These are phyloP conservation scores for Bufo gargarizans DNA, from an alignment of 2,113 vertebrate species.

Conservation along the genomic window DNA sequence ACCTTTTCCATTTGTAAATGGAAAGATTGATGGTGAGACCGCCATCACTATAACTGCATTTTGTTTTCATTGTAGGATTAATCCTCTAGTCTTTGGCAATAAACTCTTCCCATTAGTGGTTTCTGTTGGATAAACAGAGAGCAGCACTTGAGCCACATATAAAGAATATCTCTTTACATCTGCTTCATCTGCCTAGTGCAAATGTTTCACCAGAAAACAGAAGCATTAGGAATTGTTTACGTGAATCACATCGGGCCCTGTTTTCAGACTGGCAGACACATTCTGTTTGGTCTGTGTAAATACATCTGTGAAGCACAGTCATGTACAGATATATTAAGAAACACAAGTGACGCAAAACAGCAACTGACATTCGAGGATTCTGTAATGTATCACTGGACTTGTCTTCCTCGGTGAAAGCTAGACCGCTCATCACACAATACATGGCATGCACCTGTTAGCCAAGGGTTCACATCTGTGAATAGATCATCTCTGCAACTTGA, in stretches of 20 bases:
- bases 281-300: slow-evolving; percentile 8
- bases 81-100: slow-evolving; percentile 27
- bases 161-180: slow-evolving; percentile 23
- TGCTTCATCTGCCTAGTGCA: slow-evolving; percentile 33
- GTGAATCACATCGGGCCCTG: not conserved
- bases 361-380: slow-evolving; percentile 8
- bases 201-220: slow-evolving; percentile 32
- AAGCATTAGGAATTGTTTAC: slow-evolving; percentile 31
- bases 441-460: not conserved
- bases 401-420: slow-evolving; percentile 13
- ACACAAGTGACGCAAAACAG: not conserved
- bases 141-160: slow-evolving; percentile 22
- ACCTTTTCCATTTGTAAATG: slow-evolving; percentile 5
- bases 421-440: not conserved
- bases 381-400: slow-evolving; percentile 1
- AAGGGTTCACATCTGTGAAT: not conserved
- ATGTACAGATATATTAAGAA: slow-evolving; percentile 30
- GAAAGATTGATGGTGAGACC: slow-evolving; percentile 8
- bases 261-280: not conserved
- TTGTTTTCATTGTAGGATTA: slow-evolving; percentile 20
- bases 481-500: not conserved
- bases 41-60: not conserved
- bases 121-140: slow-evolving; percentile 33
- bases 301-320: not conserved
- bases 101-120: slow-evolving; percentile 36